Base-by-base conservation (phyloP, 2,113 vertebrate species). In the Phrynocephalus versicolor region DNA sequence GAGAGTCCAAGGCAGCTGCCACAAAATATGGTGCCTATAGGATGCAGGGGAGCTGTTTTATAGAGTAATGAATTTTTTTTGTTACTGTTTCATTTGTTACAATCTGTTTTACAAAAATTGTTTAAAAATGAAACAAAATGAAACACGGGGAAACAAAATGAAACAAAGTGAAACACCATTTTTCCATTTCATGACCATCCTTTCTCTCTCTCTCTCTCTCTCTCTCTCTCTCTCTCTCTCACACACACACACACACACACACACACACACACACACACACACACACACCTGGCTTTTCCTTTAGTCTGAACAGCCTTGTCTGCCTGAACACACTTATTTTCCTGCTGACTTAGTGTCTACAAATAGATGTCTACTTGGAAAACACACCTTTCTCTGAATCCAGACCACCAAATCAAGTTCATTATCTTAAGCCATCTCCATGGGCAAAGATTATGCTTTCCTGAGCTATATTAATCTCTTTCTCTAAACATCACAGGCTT, bases 381-480 rank as follows among this genome's bases (percentile, higher is more conserved):
- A 95, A 88, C 81, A 91, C 39, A 93, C 87, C 83, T 94, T 95
- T 92, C 81, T 92, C 69, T 88, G 91, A 89, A 95, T 90, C 87
- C 90, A 94, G 75, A 84, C 88, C 73, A 84, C 88, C 58, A 85
- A 93, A 93, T 91, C 93, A 91, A 91, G 91, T 81, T 94, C 82
- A 90, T 96, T 94, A 91, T 92, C 84, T 89, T 88, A 92, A 94
- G 92, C 91, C 87, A 94, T 90, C 93, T 92, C 88, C 89, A 35
- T 35, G 83, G 94, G 90, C 87, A 91, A 95, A 95, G 91, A 92
- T 94, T 92, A 91, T 89, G 89, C 82, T 92, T 94, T 95, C 88
- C 74, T 65, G 79, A 91, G 91, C 82, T 93, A 69, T 91, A 93
- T 94, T 94, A 95, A 96, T 95, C 92, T 94, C 93, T 95, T 94